phyloP scores from a whole-genome alignment of 2,797 vertebrate species.

The Macroramphosus scolopax region DNA sequence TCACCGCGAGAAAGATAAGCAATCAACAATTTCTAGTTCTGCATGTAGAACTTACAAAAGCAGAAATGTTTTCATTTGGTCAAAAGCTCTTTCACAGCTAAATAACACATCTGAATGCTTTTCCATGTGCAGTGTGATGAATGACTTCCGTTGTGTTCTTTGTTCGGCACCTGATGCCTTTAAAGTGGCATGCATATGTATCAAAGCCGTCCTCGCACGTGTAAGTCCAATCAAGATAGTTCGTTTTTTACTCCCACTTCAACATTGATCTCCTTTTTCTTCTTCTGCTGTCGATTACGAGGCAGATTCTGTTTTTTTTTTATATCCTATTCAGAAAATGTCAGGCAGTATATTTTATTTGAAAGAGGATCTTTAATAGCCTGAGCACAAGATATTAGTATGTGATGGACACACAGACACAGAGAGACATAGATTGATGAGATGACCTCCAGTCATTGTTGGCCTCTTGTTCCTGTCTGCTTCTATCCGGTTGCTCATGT shows the following conservation, averaged over 20 bases:
- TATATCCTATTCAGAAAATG: not conserved
- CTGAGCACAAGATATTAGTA: no score
- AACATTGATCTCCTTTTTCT: conserved; percentile 14
- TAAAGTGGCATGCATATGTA: conserved; percentile 38
- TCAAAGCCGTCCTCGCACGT: conserved; percentile 43
- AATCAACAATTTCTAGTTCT: no score
- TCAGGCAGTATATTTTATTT: no score
- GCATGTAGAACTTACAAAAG: no score
- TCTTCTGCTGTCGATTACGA: conserved; percentile 10
- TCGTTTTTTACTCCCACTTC: conserved; percentile 23
- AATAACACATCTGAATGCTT: no score
- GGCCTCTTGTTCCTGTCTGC: no score
- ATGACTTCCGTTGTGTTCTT: conserved; percentile 32
- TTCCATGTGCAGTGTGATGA: conserved; percentile 11
- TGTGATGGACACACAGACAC: not conserved
- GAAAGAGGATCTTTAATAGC: not conserved
- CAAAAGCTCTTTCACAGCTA: no score
- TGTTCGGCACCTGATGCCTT: conserved; percentile 39
- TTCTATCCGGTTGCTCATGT: conserved; percentile 28
- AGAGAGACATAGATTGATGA: conserved; percentile 1
- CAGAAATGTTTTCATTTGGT: no score
- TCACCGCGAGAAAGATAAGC: no score
- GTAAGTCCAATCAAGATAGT: conserved; percentile 32
- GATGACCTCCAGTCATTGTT: no score
- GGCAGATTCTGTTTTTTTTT: not conserved